Base-by-base conservation (phyloP, 2,888 invertebrate genomes). In the Harmothoe impar region DNA sequence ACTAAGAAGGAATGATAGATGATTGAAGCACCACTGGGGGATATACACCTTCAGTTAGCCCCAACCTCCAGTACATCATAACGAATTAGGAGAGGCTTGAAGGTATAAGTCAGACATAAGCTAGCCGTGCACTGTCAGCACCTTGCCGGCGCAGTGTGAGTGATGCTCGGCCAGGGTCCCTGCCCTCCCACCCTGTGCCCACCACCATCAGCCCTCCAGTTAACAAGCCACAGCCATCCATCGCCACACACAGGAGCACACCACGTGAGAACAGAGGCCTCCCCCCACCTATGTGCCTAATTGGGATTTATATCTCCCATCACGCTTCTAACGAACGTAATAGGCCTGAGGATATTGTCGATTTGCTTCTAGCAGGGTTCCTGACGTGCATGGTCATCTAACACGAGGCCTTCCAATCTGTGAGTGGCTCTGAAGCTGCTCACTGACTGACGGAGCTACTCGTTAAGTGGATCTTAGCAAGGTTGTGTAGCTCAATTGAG, bases 341-440 rank as follows among this genome's bases (percentile, higher is more conserved):
- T 72, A 29, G 72, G 72, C 29, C n/a, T 20, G 62, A 62, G 62
- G 62, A 62, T 62, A n/a, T 62, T 62, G 62, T 62, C 62, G 62
- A n/a, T 62, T n/a, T 62, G 62, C 62, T 62, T 20, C 1, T 20
- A 62, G 62, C 43, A 43, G 43, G 43, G 43, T 43, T 43, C 10
- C 43, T 43, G 43, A 10, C 43, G 43, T 43, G 43, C 43, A 43
- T 43, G 43, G 3, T 43, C 43, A 43, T 43, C 10, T 43, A 43
- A 10, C 43, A 43, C 5, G 43, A 43, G 43, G 43, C 43, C 43
- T 43, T 43, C 3, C 3, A 3, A 7, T 43, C 43, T 43, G 43
- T 43, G 43, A 43, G 43, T 43, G 5, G 10, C 43, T 43, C 43
- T 43, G 43, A 10, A 43, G 43, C 43, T 43, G 43, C 43, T 43